Evolutionary conservation across 2,888 invertebrate genomes (phyloP).

Genomic region (Drosophila macrospina): DNA sequence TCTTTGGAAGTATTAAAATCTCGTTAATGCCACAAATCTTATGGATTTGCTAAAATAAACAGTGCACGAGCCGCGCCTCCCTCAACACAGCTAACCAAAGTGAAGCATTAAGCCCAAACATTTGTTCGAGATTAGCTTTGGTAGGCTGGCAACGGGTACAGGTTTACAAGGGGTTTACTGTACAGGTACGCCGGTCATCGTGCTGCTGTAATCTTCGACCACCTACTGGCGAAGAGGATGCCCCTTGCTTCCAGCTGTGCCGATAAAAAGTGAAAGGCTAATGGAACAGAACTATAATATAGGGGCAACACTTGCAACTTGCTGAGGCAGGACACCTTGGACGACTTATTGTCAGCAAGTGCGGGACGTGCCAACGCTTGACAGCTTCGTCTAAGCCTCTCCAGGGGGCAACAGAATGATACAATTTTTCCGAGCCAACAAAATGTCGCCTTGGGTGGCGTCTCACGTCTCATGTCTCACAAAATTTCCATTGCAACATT

Average conservation of each 20-base stretch:
- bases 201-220: constrained; percentile 45
- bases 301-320: constrained; percentile 19
- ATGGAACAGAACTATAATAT: constrained; percentile 19
- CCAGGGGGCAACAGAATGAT: constrained; percentile 25
- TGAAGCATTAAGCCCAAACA: constrained; percentile 51
- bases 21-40: constrained; percentile 62
- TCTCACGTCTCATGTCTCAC: constrained; percentile 21
- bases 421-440: constrained; percentile 39
- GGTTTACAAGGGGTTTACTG: constrained; percentile 5
- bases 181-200: constrained; percentile 5
- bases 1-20: constrained; percentile 51
- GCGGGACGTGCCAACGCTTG: constrained; percentile 58
- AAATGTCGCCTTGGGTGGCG: constrained; percentile 63
- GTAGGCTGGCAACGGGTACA: constrained; percentile 7
- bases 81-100: constrained; percentile 28
- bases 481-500: constrained; percentile 36
- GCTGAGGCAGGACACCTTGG: constrained; percentile 3
- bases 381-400: constrained; percentile 56
- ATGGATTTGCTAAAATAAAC: constrained; percentile 64
- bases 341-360: constrained; percentile 51
- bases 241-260: constrained; percentile 47
- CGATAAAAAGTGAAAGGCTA: constrained; percentile 67
- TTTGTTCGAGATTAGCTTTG: constrained; percentile 57
- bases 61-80: constrained; percentile 49
- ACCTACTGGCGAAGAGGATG: constrained; percentile 38